These are phyloP conservation scores for Orbicella faveolata DNA, from an alignment of 64 coral and sea anemone species.

Conservation along the genomic window DNA sequence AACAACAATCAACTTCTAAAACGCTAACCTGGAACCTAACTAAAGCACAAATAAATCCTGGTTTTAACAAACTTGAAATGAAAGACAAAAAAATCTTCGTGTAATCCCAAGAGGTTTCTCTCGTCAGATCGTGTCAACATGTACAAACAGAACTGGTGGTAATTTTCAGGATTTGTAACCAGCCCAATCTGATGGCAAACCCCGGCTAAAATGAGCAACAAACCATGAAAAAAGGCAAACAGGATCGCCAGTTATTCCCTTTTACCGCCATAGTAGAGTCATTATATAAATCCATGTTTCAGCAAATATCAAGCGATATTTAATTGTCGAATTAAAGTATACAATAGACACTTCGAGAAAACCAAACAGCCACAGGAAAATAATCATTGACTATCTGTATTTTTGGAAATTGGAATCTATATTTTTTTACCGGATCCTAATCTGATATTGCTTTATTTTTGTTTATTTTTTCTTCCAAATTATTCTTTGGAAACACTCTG, in stretches of 20 bases:
- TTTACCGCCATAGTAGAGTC: neutral
- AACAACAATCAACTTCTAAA: neutral
- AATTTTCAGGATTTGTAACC: conserved; percentile 12
- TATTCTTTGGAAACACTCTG: too few species aligned
- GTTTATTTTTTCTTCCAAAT: too few species aligned
- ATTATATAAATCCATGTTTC: neutral
- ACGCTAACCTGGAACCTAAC: neutral
- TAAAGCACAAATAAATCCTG: neutral
- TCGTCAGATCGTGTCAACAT: neutral
- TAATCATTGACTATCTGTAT: neutral
- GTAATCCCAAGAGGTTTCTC: neutral
- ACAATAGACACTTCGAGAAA: neutral
- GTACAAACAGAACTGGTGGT: neutral
- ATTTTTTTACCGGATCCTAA: too few species aligned
- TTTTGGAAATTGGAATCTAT: too few species aligned
- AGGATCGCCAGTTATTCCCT: neutral
- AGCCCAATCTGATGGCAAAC: neutral
- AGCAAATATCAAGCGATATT: neutral
- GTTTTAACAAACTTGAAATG: neutral
- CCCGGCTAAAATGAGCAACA: neutral
- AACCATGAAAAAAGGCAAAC: neutral
- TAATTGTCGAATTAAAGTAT: neutral
- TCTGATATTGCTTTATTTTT: too few species aligned
- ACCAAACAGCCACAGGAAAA: neutral
- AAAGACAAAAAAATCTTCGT: neutral